These are phyloP conservation scores for Drosophila percnosoma DNA, from an alignment of 2,888 invertebrate species.

Conservation along the genomic window DNA sequence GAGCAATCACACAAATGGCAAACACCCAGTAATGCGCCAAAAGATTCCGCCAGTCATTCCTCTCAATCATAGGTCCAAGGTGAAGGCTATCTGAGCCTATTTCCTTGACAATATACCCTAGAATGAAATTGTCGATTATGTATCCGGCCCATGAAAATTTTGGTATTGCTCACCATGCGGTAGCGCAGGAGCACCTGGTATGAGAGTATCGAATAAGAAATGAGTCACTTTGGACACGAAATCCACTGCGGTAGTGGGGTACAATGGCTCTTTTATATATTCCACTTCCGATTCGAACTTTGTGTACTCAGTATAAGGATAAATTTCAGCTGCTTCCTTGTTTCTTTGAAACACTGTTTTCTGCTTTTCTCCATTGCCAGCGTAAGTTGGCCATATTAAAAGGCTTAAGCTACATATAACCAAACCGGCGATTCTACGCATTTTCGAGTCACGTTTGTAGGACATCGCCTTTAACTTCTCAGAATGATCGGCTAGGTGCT, in stretches of 20 bases:
- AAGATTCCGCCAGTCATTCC: conserved; percentile 85
- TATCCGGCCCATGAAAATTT: background rate
- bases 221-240: conserved; percentile 55
- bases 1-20: conserved; percentile 84
- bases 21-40: conserved; percentile 86
- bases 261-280: conserved; percentile 29
- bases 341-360: conserved; percentile 1
- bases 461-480: too few species aligned
- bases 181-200: conserved; percentile 38
- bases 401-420: conserved; percentile 51
- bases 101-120: conserved; percentile 79
- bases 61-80: conserved; percentile 76
- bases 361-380: background rate
- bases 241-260: conserved; percentile 44
- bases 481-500: too few species aligned
- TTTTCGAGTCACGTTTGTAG: background rate
- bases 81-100: conserved; percentile 62
- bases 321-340: background rate
- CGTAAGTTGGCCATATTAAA: conserved; percentile 44
- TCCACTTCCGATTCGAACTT: conserved; percentile 26
- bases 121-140: background rate
- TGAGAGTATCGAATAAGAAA: conserved; percentile 37
- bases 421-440: conserved; percentile 33
- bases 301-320: conserved; percentile 17
- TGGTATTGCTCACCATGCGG: conserved; percentile 46